These are phyloP conservation scores for Microchrysa polita DNA, from an alignment of 2,888 invertebrate species.

Conservation along the genomic window DNA sequence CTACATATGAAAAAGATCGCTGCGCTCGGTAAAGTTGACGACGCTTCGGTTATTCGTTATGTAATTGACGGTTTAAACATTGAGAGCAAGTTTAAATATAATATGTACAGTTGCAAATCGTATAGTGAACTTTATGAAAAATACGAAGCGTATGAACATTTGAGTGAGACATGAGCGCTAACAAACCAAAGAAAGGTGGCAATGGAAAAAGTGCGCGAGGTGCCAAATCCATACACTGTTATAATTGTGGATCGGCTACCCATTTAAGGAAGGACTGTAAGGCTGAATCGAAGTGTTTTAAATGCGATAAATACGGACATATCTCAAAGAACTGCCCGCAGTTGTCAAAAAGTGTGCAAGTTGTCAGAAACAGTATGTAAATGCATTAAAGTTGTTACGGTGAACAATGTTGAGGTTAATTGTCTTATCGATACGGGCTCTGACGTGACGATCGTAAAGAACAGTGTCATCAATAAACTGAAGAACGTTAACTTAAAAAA, in stretches of 20 bases:
- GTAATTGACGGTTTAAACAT: neutral
- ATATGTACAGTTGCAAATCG: neutral
- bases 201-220: too few relatives aligned
- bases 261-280: slow-evolving; percentile 26
- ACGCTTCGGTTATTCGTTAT: neutral
- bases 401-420: neutral
- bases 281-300: slow-evolving; percentile 36
- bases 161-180: neutral
- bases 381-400: too few relatives aligned
- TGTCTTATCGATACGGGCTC: neutral
- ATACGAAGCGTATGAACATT: neutral
- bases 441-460: neutral
- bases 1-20: neutral
- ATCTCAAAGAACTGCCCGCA: slow-evolving; percentile 27
- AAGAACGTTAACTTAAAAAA: too few relatives aligned
- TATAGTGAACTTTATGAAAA: too few relatives aligned
- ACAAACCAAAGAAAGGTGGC: neutral
- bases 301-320: slow-evolving; percentile 24
- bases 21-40: neutral
- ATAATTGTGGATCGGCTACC: slow-evolving; percentile 37
- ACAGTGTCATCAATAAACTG: neutral
- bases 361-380: too few relatives aligned
- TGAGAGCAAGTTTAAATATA: neutral
- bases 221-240: too few relatives aligned
- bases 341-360: too few relatives aligned